A percentile compares a stretch with the other conserved stretches of the same genome.
Conservation (phyloP, 2,113 vertebrate species). For the Strix uralensis region DNA sequence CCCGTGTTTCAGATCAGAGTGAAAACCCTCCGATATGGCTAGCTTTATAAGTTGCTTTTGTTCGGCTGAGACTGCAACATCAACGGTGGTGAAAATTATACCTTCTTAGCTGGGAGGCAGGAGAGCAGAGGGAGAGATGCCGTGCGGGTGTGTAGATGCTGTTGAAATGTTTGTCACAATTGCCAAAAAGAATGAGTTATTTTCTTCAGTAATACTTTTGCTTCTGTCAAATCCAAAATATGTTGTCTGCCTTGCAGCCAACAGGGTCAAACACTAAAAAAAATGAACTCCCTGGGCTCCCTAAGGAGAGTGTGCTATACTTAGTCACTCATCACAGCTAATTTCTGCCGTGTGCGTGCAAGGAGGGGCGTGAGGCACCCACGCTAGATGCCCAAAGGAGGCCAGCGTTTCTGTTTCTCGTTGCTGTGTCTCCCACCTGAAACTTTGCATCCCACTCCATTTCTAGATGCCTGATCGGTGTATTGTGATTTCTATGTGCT, state of each 20-base stretch:
- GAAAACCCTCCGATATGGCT: not conserved
- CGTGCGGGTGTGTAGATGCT: not conserved
- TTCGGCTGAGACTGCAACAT: not conserved
- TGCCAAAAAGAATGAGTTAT: not conserved
- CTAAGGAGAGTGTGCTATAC: not conserved
- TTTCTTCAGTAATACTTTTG: not conserved
- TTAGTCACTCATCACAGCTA: not conserved
- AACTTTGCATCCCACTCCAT: not conserved
- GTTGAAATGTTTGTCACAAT: not conserved
- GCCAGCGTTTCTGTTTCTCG: not conserved
- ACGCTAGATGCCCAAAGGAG: not conserved
- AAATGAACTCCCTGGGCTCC: not conserved
- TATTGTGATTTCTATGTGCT: not conserved
- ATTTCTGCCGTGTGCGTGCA: not conserved
- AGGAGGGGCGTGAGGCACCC: not conserved
- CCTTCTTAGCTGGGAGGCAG: not conserved
- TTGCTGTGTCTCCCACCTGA: not conserved
- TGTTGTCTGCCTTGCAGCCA: conserved; percentile 16
- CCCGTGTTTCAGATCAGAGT: not conserved
- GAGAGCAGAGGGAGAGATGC: not conserved
- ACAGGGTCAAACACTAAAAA: not conserved
- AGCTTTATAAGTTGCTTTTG: not conserved
- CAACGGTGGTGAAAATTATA: not conserved
- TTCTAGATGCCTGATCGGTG: not conserved
- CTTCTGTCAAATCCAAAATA: conserved; percentile 4